Evolutionary conservation across 1,140 invertebrate species (phyloP).

Genomic region (Metopolophium dirhodum): DNA sequence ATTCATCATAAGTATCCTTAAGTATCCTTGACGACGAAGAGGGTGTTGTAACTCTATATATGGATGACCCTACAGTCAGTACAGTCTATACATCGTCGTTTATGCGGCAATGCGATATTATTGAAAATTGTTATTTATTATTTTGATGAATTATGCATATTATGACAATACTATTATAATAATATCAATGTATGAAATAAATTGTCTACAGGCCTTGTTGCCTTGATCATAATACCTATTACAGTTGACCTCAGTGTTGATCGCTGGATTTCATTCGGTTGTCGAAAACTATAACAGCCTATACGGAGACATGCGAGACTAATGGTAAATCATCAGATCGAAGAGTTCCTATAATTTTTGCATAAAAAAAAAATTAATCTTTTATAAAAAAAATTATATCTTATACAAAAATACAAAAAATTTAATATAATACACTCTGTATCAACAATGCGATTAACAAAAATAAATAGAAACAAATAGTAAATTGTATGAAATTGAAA

Average conservation of each 20-base stretch:
- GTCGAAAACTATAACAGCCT: conserved; percentile 27
- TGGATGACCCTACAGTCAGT: neutral
- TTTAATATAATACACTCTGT: neutral
- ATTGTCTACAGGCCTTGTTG: conserved; percentile 20
- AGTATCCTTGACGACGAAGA: conserved; percentile 33
- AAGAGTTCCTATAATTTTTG: neutral
- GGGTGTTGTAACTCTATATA: conserved; percentile 32
- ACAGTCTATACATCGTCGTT: neutral
- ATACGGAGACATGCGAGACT: neutral
- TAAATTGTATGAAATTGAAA: no score
- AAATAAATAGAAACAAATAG: neutral
- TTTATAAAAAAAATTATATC: neutral
- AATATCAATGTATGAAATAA: conserved; percentile 7
- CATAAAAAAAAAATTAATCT: neutral
- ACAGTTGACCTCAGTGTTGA: conserved; percentile 16
- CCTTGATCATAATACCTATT: conserved; percentile 36
- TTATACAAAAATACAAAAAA: neutral
- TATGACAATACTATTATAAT: conserved; percentile 21
- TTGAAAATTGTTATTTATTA: conserved; percentile 12
- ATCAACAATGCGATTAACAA: neutral
- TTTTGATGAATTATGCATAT: conserved; percentile 30
- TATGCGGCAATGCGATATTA: neutral
- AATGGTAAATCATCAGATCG: conserved; percentile 14
- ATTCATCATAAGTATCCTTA: neutral
- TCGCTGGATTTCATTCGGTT: conserved; percentile 21